Conservation (phyloP, 2,797 vertebrate species). For the Gallirallus australis region DNA sequence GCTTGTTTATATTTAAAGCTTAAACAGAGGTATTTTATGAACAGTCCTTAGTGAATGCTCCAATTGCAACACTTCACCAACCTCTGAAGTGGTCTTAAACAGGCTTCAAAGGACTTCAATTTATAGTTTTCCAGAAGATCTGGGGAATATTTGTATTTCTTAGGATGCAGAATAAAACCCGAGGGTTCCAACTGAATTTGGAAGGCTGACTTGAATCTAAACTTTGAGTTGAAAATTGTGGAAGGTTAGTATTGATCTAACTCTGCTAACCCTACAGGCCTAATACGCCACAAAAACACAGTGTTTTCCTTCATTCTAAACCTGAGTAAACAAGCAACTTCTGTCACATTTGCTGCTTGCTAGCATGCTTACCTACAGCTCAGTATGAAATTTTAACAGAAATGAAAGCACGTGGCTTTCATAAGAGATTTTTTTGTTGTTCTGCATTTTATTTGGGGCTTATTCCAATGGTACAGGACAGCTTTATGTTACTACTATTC, state of each 20-base stretch:
- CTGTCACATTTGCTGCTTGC: background rate
- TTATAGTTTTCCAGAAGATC: slow-evolving; percentile 25
- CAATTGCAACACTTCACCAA: slow-evolving; percentile 31
- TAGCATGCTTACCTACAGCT: background rate
- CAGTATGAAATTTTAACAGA: background rate
- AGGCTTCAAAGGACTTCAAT: slow-evolving; percentile 10
- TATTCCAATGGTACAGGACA: background rate
- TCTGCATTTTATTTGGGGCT: background rate
- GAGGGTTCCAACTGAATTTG: background rate
- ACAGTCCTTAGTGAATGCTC: slow-evolving; percentile 18
- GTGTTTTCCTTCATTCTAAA: background rate
- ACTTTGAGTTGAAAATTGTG: background rate
- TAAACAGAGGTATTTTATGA: slow-evolving; percentile 46
- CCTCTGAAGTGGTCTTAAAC: slow-evolving; percentile 35
- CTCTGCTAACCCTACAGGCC: background rate
- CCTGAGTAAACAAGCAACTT: background rate
- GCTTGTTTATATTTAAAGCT: slow-evolving; percentile 41
- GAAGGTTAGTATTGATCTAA: background rate
- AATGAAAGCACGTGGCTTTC: background rate
- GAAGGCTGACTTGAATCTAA: background rate
- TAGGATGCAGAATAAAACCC: background rate
- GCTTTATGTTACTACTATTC: background rate
- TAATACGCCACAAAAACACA: background rate
- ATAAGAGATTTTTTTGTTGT: background rate
- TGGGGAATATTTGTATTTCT: slow-evolving; percentile 14